Percentiles rank a stretch among this genome's conserved stretches.
Evolutionary conservation across 64 coral and sea anemone genomes (phyloP).

Genomic region (Pachyseris speciosa): DNA sequence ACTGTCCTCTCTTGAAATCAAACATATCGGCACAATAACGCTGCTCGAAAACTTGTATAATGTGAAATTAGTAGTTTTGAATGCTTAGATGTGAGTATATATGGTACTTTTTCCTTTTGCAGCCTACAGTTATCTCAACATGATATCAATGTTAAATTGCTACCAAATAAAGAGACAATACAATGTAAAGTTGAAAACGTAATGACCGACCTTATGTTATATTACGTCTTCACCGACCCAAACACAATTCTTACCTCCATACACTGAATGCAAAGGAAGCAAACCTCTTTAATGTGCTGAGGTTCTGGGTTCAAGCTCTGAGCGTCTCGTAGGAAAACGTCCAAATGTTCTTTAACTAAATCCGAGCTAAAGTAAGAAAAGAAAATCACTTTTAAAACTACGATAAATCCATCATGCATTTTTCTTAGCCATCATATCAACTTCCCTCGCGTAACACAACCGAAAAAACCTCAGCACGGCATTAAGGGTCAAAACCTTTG

Average conservation of each 20-base stretch:
- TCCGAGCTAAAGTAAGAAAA: neutral
- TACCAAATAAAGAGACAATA: no score
- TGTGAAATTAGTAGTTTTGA: no score
- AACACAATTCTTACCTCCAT: conserved; percentile 72
- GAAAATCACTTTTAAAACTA: neutral
- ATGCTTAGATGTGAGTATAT: no score
- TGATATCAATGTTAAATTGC: no score
- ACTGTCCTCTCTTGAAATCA: neutral
- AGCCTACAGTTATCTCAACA: no score
- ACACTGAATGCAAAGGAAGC: conserved; percentile 81
- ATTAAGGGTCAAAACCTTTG: no score
- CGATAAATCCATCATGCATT: neutral
- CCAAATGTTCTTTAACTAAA: conserved; percentile 60
- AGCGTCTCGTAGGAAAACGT: conserved; percentile 57
- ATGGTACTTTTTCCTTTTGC: no score
- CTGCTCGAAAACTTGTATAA: neutral
- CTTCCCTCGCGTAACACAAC: neutral
- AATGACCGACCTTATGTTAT: no score
- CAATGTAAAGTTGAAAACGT: no score
- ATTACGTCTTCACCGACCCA: no score
- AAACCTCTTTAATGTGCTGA: conserved; percentile 65
- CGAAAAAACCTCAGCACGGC: neutral
- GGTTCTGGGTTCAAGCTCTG: conserved; percentile 9
- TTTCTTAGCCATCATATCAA: neutral
- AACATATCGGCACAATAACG: neutral